Evolutionary conservation across 2,113 vertebrate genomes (phyloP), one percentile per base, ranked within the genome.

Genomic region (Mormyrus iriodes): DNA sequence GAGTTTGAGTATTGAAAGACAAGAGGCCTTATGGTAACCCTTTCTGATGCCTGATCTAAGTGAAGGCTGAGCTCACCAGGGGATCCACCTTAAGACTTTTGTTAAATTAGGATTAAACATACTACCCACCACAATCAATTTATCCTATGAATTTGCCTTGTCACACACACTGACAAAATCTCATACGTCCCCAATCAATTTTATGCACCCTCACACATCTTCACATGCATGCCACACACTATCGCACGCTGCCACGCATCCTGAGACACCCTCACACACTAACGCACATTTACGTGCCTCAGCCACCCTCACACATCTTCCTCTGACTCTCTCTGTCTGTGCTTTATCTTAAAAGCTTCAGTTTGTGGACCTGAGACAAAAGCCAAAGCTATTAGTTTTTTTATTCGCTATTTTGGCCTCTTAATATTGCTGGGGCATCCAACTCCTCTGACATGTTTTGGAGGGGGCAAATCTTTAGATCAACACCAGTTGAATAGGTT

Each of bases 81-180:
- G 86, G 90, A 88, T 86, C 89, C 88, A 90, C 58, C 39, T 88
- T 91, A 76, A 91, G 89, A 90, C 58, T 90, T 89, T 88, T 87
- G 19, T 83, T 90, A 90, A 91, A 92, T 88, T 88, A 52, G 91
- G 88, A 90, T 90, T 90, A 91, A 90, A 79, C 31, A 31, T 48
- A 39, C 69, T 82, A 51, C 49, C 19, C 31, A 84, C 39, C 39
- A 46, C 46, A 84, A 46, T 24, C 55, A 61, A 61, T 61, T 61
- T 61, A 61, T 61, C 55, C 55, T 61, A 24, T 61, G 55, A 61
- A 61, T 61, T 61, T 61, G 24, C 21, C 55, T 61, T 61, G 55
- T 61, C 55, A n/a, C 55, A 21, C 55, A 61, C 2, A 8, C n/a
- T n/a, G n/a, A n/a, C n/a, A n/a, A n/a, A n/a, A n/a, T n/a, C n/a